These are phyloP conservation scores for Strigops habroptila DNA, from an alignment of 2,113 vertebrate species.

Conservation along the genomic window DNA sequence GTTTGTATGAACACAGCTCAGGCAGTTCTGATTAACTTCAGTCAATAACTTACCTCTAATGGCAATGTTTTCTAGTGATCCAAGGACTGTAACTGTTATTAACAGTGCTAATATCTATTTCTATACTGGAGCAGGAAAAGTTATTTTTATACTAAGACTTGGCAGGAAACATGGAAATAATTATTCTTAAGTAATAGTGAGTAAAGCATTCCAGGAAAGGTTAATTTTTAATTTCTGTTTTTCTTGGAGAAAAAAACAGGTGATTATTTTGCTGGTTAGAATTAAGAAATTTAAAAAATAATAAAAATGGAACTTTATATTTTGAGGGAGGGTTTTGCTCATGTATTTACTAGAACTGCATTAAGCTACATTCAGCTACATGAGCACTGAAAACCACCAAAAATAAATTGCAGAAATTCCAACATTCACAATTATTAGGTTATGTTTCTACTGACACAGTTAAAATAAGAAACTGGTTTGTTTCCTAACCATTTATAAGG, in stretches of 20 bases:
- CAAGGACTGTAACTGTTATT: background rate
- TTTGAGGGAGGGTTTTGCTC: background rate
- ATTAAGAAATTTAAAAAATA: background rate
- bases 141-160: background rate
- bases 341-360: background rate
- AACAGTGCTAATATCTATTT: background rate
- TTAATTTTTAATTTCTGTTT: background rate
- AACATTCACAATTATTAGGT: background rate
- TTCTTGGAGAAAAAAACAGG: background rate
- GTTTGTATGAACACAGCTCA: background rate
- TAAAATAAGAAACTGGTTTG: background rate
- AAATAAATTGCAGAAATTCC: background rate
- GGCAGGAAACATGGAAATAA: background rate
- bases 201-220: background rate
- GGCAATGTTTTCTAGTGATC: background rate
- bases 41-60: background rate
- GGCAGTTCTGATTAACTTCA: background rate
- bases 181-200: background rate
- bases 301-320: background rate
- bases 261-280: background rate
- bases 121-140: background rate
- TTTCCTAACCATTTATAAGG: background rate
- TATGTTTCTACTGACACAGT: background rate
- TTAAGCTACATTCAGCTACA: background rate
- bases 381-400: background rate